Evolutionary conservation across 1,140 invertebrate genomes (phyloP), one percentile per base, ranked within the genome.

Genomic region (Wasmannia auropunctata): DNA sequence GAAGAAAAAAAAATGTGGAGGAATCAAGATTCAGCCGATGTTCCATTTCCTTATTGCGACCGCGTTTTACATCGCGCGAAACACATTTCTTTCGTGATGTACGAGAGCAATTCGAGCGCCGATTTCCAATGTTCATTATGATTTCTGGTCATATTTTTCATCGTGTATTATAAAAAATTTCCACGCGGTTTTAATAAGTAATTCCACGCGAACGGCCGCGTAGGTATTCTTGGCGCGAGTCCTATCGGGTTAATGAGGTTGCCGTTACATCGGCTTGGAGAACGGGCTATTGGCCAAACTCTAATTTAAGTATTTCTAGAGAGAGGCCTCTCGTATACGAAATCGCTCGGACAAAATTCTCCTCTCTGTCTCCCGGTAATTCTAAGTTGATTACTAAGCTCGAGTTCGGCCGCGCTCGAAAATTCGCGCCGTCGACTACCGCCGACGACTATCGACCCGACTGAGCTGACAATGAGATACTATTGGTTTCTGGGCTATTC

Each of bases 401-500:
- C 25, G 46, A 28, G 43, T 70, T 25, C 67, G 28, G 28, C 28
- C 37, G 34, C n/a, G 34, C 22, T 43, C 3, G 40, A 65, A 77
- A 79, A 65, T 46, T 79, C 58, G 8, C 14, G 14, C 40, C 74
- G n/a, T 37, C 51, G 70, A n/a, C 49, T 56, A 34, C 25, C 16
- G 54, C 43, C 25, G 10, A 43, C 37, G 56, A 25, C 19, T 63
- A 77, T 77, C 74, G 56, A 77, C 19, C 56, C 56, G 56, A 40
- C 16, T 22, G 25, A 62, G 22, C 25, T 76, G 37, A 43, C 25
- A 76, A 19, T 63, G 63, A 67, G 22, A 67, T 77, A 22, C 58
- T 65, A 77, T 63, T 77, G 40, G 25, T 63, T 77, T 77, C 40
- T 46, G 11, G 54, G 40, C 6, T 76, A n/a, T 76, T 77, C 58